Evolutionary conservation across 2,797 vertebrate species (phyloP).

Genomic region (Semotilus atromaculatus): DNA sequence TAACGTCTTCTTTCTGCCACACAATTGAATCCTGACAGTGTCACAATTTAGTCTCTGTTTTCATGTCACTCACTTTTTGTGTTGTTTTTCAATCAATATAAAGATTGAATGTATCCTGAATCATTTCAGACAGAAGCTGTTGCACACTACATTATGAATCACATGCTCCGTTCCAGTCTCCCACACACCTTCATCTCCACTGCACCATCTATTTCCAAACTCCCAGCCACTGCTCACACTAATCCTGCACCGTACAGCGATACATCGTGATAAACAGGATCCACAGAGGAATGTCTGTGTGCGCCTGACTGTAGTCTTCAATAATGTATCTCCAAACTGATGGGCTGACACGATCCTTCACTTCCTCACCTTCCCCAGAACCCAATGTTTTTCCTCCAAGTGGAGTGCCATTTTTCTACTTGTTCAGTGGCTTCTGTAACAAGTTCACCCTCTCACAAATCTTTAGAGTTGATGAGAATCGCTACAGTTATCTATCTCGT

Average conservation of each 20-base stretch:
- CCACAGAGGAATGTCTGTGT: not conserved
- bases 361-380: conserved; percentile 34
- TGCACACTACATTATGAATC: conserved; percentile 49
- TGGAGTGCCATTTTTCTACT: conserved; percentile 42
- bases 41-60: not conserved
- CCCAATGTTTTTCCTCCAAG: conserved; percentile 38
- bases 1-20: not conserved
- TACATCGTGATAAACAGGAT: conserved; percentile 32
- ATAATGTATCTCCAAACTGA: conserved; percentile 65
- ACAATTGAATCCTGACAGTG: not conserved
- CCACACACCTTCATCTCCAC: conserved; percentile 48
- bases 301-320: conserved; percentile 57
- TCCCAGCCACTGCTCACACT: conserved; percentile 37
- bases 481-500: conserved; percentile 52
- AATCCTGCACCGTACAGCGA: conserved; percentile 52
- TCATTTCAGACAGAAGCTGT: conserved; percentile 33
- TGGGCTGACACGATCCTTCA: conserved; percentile 56
- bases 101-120: conserved; percentile 27
- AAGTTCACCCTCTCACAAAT: conserved; percentile 26
- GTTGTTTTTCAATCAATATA: conserved; percentile 42
- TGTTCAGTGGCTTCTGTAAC: conserved; percentile 19
- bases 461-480: conserved; percentile 51
- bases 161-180: conserved; percentile 39
- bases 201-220: conserved; percentile 45
- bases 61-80: conserved; percentile 2